These are phyloP conservation scores for Nixonia krombeini DNA, from an alignment of 1,140 invertebrate species.

Conservation along the genomic window DNA sequence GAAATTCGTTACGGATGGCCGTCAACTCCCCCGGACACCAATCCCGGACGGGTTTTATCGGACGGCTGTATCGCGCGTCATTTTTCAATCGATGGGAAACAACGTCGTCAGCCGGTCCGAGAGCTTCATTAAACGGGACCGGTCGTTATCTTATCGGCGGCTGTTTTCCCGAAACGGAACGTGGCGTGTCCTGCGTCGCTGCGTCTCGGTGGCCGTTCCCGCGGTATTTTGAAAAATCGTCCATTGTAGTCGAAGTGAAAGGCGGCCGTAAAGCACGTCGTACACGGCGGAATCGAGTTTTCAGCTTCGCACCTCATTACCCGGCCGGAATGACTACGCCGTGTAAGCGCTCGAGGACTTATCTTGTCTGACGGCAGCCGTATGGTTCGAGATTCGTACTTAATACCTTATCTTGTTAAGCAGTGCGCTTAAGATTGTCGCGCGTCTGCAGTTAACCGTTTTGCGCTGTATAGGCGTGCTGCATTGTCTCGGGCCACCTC, in stretches of 20 bases:
- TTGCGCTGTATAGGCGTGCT: conserved; percentile 41
- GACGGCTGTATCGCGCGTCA: no score
- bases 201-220: no score
- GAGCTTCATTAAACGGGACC: no score
- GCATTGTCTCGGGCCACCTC: conserved; percentile 48
- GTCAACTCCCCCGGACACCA: no score
- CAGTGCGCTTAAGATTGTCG: conserved; percentile 67
- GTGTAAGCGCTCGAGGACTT: conserved; percentile 56
- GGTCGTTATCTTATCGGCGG: no score
- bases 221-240: conserved; percentile 21
- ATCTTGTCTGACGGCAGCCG: conserved; percentile 64
- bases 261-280: conserved; percentile 18
- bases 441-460: conserved; percentile 53
- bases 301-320: conserved; percentile 44
- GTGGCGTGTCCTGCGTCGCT: no score
- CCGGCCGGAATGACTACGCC: conserved; percentile 46
- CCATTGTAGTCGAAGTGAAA: conserved; percentile 24
- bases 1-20: no score
- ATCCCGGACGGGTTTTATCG: no score
- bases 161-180: no score
- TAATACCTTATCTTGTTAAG: conserved; percentile 70
- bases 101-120: no score
- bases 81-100: no score
- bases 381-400: conserved; percentile 60
- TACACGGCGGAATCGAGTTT: conserved; percentile 32